Evolutionary conservation across 2,113 vertebrate genomes (phyloP), one percentile per base, ranked within the genome.

Genomic region (Malurus cyaneus): DNA sequence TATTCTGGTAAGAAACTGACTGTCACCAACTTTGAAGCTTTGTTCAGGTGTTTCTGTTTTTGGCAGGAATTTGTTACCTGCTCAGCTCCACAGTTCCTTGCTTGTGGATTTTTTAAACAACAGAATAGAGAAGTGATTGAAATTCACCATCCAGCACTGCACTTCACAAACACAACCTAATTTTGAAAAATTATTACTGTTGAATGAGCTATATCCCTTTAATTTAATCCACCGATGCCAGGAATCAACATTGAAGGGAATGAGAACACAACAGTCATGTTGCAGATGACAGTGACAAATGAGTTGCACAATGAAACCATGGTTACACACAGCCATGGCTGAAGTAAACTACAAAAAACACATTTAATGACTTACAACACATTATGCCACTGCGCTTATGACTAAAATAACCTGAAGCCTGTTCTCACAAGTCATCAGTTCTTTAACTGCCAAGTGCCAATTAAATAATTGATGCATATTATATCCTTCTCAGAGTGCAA

Each of bases 251-350:
- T 41, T 52, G 78, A 86, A 66, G 3, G 44, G 62, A 69, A 32
- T 5, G 25, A 88, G 62, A 96, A 60, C 36, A 54, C 34, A 71
- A 77, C 12, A 77, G 89, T 41, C 50, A 18, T 2, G 2, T 6
- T 77, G 65, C 29, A 72, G 54, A 34, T 26, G 67, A 62, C 54
- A 93, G 67, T 60, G 83, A 92, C 69, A 92, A 86, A 50, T 2
- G 62, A 93, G 56, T 42, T 82, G 91, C 70, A 94, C 72, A 73
- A 9, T 31, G 74, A 85, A 96, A 82, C 66, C 79, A 89, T 42
- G 91, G 87, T 52, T 89, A 94, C 60, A 3, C 36, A 49, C 28
- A 80, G 42, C n/a, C 54, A 9, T 2, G 71, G 28, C 79, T 26
- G 32, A 93, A 32, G 29, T 20, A 82, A 80, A 72, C 54, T 41